phyloP scores from a whole-genome alignment of 1,140 invertebrate species.

The Hyles euphorbiae region DNA sequence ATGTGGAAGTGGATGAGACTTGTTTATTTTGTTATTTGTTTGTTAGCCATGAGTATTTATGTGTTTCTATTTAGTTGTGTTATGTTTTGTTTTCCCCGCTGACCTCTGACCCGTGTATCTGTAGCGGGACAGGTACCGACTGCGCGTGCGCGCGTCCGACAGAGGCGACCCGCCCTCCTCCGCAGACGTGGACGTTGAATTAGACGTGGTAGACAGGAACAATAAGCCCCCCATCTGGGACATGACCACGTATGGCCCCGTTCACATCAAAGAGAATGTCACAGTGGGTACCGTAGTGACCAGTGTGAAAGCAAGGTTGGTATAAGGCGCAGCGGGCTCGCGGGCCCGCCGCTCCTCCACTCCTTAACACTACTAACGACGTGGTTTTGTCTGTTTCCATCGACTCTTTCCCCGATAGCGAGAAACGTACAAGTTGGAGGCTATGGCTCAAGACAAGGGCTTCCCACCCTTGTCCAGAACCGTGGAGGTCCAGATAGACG shows the following conservation, averaged over 20 bases:
- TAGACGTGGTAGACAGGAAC: constrained; percentile 98
- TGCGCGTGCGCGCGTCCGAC: constrained; percentile 95
- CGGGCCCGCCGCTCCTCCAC: constrained; percentile 64
- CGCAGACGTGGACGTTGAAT: constrained; percentile 96
- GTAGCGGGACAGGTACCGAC: constrained; percentile 95
- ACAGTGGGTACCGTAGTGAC: constrained; percentile 97
- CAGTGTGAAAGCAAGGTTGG: constrained; percentile 97
- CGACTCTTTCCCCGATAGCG: constrained; percentile 84
- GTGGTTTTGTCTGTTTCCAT: constrained; percentile 81
- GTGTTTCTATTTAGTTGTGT: constrained; percentile 73
- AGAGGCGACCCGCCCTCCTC: constrained; percentile 89
- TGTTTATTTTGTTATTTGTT: constrained; percentile 63
- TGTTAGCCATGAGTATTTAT: constrained; percentile 70
- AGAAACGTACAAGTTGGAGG: constrained; percentile 97
- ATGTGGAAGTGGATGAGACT: constrained; percentile 48
- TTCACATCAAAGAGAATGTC: constrained; percentile 98
- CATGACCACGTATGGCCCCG: constrained; percentile 93
- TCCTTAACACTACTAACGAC: constrained; percentile 79
- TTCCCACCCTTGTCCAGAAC: constrained; percentile 93
- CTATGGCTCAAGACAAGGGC: constrained; percentile 97
- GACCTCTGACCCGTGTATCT: constrained; percentile 78
- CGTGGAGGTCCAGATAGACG: constrained; percentile 97
- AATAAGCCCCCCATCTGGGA: constrained; percentile 98
- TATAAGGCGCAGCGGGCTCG: constrained; percentile 78
- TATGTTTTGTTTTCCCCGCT: constrained; percentile 74